Percentiles rank a stretch among this genome's conserved stretches.
Evolutionary conservation across 2,113 vertebrate species (phyloP).

Genomic region (Galeopterus variegatus): DNA sequence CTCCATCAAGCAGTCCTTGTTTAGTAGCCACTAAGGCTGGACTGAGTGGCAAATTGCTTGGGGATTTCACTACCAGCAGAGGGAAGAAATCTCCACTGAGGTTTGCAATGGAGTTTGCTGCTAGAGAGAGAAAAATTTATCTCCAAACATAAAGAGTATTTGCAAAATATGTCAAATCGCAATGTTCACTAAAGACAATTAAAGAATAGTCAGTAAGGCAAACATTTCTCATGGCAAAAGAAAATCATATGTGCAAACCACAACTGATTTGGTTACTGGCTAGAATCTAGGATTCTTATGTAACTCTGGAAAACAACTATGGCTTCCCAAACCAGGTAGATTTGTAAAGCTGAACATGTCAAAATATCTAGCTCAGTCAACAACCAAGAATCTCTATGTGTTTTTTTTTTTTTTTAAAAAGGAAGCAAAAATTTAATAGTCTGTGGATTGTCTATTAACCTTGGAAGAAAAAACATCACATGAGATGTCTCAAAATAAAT

Average conservation of each 20-base stretch:
- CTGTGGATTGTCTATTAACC: neutral
- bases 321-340: neutral
- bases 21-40: neutral
- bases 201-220: neutral
- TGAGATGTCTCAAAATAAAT: constrained; percentile 5
- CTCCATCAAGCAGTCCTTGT: neutral
- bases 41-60: neutral
- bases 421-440: constrained; percentile 42
- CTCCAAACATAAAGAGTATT: neutral
- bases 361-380: constrained; percentile 15
- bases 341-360: constrained; percentile 32
- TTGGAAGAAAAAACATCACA: neutral
- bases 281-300: neutral
- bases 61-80: neutral
- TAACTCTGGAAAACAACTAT: neutral
- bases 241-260: neutral
- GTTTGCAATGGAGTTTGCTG: neutral
- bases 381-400: neutral
- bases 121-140: neutral
- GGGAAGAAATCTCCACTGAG: neutral
- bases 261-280: neutral
- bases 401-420: neutral
- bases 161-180: neutral
- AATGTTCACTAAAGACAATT: neutral
- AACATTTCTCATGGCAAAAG: neutral